Evolutionary conservation across 2,797 vertebrate species (phyloP).

Genomic region (Echeneis naucrates): DNA sequence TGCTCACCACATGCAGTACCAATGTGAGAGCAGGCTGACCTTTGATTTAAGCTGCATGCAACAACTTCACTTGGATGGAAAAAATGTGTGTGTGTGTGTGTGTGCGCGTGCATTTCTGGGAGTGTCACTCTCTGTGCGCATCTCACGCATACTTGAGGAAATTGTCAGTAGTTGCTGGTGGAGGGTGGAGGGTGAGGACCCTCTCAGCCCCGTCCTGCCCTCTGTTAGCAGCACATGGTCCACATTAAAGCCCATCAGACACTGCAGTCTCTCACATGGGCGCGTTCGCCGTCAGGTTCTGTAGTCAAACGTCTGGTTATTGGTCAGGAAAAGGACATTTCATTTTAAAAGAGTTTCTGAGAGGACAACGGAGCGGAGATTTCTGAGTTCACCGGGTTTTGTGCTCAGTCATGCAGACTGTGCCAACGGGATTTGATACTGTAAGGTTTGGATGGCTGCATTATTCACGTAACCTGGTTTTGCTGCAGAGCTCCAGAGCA

Average conservation of each 20-base stretch:
- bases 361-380: constrained; percentile 63
- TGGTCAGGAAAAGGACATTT: constrained; percentile 70
- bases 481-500: constrained; percentile 50
- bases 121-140: constrained; percentile 57
- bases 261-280: constrained; percentile 38
- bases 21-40: constrained; percentile 58
- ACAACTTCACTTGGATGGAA: constrained; percentile 50
- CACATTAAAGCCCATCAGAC: constrained; percentile 64
- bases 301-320: constrained; percentile 46
- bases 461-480: constrained; percentile 76
- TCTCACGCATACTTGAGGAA: constrained; percentile 81
- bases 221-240: constrained; percentile 67
- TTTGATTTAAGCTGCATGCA: constrained; percentile 63
- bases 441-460: constrained; percentile 70
- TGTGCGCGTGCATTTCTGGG: constrained; percentile 26
- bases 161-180: constrained; percentile 76
- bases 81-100: constrained; percentile 25
- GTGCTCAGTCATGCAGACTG: constrained; percentile 73
- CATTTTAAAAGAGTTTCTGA: constrained; percentile 64
- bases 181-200: constrained; percentile 55
- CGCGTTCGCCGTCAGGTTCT: constrained; percentile 34
- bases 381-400: constrained; percentile 74
- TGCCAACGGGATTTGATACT: constrained; percentile 70
- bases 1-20: constrained; percentile 52
- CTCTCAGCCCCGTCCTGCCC: constrained; percentile 29